Conservation (phyloP, 2,888 invertebrate genomes). For the Agrotis exclamationis region DNA sequence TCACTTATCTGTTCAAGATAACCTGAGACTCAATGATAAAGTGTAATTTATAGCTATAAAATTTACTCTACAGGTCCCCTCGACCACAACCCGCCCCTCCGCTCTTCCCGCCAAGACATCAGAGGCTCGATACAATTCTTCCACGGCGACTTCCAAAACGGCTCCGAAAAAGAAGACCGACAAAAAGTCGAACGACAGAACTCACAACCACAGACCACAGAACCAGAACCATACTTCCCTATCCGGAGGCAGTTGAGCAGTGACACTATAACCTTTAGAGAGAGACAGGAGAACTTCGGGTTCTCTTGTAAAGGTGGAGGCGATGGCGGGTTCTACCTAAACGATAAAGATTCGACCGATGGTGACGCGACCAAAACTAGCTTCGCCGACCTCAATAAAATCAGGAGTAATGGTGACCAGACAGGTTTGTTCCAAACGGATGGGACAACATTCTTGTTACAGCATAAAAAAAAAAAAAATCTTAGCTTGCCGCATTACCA, state of each 20-base stretch:
- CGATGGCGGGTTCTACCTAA: constrained; percentile 87
- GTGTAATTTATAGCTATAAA: background rate
- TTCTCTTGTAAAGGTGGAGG: constrained; percentile 82
- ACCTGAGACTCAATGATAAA: background rate
- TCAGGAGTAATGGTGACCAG: constrained; percentile 88
- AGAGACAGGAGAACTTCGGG: constrained; percentile 74
- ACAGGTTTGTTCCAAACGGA: constrained; percentile 75
- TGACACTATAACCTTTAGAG: constrained; percentile 87
- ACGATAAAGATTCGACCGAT: constrained; percentile 91
- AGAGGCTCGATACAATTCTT: constrained; percentile 93
- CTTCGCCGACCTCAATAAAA: constrained; percentile 94
- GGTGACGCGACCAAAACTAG: constrained; percentile 91
- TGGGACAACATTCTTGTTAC: constrained; percentile 62
- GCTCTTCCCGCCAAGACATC: constrained; percentile 95
- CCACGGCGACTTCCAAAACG: constrained; percentile 91
- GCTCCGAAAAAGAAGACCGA: constrained; percentile 77
- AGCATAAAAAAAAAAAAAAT: background rate
- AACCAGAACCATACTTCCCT: constrained; percentile 72
- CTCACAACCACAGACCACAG: constrained; percentile 84
- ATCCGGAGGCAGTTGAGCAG: constrained; percentile 92
- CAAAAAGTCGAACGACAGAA: constrained; percentile 91
- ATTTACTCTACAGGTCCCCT: constrained; percentile 79
- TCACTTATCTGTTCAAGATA: background rate
- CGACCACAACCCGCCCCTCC: constrained; percentile 93
- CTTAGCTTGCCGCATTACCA: background rate